Evolutionary conservation across 2,113 vertebrate genomes (phyloP).

Genomic region (Condylura cristata): DNA sequence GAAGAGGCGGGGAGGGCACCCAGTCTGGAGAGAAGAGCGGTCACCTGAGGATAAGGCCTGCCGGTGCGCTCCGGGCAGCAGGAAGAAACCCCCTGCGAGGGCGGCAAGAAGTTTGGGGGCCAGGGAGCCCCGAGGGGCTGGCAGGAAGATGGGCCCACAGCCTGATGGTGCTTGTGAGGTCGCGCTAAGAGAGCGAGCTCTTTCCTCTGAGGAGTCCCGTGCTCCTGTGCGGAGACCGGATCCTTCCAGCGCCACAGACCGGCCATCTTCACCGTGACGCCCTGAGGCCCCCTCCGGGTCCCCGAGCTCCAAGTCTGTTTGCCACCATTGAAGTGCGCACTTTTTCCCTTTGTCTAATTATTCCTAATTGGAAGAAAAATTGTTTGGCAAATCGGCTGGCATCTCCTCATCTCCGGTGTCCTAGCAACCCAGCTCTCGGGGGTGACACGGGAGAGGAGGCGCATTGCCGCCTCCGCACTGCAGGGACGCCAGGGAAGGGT

Average conservation of each 20-base stretch:
- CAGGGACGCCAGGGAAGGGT: not conserved
- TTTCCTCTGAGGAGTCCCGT: not conserved
- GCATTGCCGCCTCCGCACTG: not conserved
- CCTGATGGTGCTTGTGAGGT: accelerated
- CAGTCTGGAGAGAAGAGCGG: not conserved
- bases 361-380: constrained; percentile 78
- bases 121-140: not conserved
- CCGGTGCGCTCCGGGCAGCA: too few relatives aligned
- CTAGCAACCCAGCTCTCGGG: constrained; percentile 74
- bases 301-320: not conserved
- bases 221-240: not conserved
- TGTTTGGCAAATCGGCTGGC: constrained; percentile 75
- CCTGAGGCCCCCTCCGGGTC: not conserved
- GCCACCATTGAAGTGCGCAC: constrained; percentile 25
- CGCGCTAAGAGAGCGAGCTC: not conserved
- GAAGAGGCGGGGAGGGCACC: not conserved
- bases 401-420: constrained; percentile 72
- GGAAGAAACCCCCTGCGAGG: too few relatives aligned
- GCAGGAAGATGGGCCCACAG: accelerated
- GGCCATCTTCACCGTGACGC: not conserved
- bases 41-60: not conserved
- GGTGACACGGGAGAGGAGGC: not conserved
- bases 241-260: not conserved
- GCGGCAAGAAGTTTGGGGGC: not conserved
- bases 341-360: constrained; percentile 77